Evolutionary conservation across 2,113 vertebrate species (phyloP), one percentile per base, ranked within the genome.

Genomic region (Heterotis niloticus): DNA sequence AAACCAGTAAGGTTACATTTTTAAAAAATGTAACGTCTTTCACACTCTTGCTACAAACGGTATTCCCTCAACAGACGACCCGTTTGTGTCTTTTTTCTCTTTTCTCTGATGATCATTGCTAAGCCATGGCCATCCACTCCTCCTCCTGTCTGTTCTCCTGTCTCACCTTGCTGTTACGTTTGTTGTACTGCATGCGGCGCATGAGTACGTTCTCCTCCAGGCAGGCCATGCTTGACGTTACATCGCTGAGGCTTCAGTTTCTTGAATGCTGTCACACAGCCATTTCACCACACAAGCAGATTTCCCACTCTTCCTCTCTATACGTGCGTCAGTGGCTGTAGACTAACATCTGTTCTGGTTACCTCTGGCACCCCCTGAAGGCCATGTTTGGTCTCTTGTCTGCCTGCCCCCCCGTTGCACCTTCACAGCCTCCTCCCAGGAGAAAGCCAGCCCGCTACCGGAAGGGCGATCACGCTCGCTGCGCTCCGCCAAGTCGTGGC

Each of bases 401-500:
- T 79, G 57, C 83, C 66, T 73, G 20, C 23, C 10, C 44, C 54
- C 20, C 51, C 79, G 9, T 78, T 78, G 24, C 29, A 44, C 51
- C 65, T 81, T 91, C 71, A 14, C 86, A 98, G 96, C 94, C 81
- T 91, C 95, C 54, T 96, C 97, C 0, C 81, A 95, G 87, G 97
- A 99, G 69, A 97, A 95, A 88, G 88, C 91, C 82, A 98, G 96
- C 86, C 94, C 97, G 0, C 1, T 96, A 86, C 90, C 93, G 0
- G 98, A 99, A 72, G 95, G 95, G 14, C 95, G 93, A 13, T 90
- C 93, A 69, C 90, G 93, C 74, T 93, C 91, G 0, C 92, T 94
- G 83, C 95, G 95, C 5, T 93, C 95, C 60, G 87, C 86, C 11
- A 90, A 92, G 0, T 91, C 93, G 0, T 93, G 93, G 70, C 78